phyloP scores from a whole-genome alignment of 1,140 invertebrate genomes.

The Calephelis virginiensis region DNA sequence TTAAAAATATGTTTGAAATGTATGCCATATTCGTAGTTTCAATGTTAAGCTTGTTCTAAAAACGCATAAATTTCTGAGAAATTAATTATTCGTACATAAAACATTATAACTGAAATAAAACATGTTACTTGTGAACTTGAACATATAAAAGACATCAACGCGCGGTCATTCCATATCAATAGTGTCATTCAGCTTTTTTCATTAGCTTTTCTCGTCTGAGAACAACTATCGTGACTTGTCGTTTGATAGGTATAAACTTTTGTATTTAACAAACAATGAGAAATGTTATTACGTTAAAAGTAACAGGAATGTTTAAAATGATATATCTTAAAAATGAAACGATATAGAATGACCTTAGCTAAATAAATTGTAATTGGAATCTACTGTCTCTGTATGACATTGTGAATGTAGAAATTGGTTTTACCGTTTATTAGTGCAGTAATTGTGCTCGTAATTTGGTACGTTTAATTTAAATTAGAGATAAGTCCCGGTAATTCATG shows the following conservation, averaged over 20 bases:
- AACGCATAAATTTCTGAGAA: background rate
- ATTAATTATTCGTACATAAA: background rate
- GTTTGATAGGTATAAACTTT: constrained; percentile 31
- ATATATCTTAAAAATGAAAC: background rate
- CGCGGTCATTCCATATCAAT: constrained; percentile 40
- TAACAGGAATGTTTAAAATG: background rate
- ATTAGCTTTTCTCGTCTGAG: constrained; percentile 43
- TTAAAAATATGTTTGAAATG: too few species aligned
- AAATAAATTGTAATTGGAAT: too few species aligned
- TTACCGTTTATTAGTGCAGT: too few species aligned
- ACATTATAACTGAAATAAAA: too few species aligned
- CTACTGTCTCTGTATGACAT: too few species aligned
- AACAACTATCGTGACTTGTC: constrained; percentile 49
- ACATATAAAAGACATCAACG: constrained; percentile 71
- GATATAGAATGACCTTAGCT: background rate
- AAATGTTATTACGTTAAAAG: constrained; percentile 6
- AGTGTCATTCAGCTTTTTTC: constrained; percentile 43
- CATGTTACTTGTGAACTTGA: constrained; percentile 29
- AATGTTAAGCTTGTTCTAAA: constrained; percentile 17
- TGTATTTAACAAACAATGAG: constrained; percentile 18
- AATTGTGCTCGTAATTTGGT: too few species aligned
- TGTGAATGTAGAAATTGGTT: too few species aligned
- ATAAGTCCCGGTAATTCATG: too few species aligned
- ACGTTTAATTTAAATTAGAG: too few species aligned
- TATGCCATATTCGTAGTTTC: too few species aligned